phyloP scores from a whole-genome alignment of 2,797 vertebrate species.

The Amphiprion clarkii region DNA sequence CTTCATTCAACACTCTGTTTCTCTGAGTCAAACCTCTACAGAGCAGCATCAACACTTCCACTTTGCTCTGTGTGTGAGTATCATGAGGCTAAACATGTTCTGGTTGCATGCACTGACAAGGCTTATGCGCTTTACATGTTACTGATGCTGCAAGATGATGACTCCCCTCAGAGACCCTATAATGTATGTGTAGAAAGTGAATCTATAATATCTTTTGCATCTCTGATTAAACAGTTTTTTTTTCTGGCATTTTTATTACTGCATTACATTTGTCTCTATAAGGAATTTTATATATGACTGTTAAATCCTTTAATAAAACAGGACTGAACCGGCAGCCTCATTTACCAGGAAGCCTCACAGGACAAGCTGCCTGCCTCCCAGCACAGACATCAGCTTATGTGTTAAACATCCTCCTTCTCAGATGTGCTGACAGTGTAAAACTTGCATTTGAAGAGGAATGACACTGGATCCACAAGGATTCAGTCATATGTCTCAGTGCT shows the following conservation, averaged over 20 bases:
- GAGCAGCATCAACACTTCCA: conserved; percentile 38
- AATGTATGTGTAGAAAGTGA: conserved; percentile 9
- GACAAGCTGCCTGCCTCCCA: conserved; percentile 40
- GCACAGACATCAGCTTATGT: conserved; percentile 33
- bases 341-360: conserved; percentile 27
- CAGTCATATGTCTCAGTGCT: conserved; percentile 38
- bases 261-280: conserved; percentile 15
- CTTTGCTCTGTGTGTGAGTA: neutral
- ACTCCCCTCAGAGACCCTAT: conserved; percentile 22
- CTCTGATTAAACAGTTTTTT: neutral
- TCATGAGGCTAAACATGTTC: neutral
- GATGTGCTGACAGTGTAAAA: conserved; percentile 59
- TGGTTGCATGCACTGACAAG: conserved; percentile 14
- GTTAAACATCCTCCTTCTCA: conserved; percentile 44
- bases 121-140: conserved; percentile 12
- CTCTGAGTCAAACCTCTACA: conserved; percentile 7
- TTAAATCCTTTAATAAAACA: conserved; percentile 8
- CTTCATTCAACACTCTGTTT: conserved; percentile 21
- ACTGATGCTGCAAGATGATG: conserved; percentile 32
- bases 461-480: conserved; percentile 52
- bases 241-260: conserved; percentile 12
- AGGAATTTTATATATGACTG: neutral
- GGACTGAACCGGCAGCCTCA: conserved; percentile 20
- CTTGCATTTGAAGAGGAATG: conserved; percentile 47
- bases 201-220: conserved; percentile 7